Conservation (phyloP, 2,113 vertebrate species). For the Boleophthalmus pectinirostris region DNA sequence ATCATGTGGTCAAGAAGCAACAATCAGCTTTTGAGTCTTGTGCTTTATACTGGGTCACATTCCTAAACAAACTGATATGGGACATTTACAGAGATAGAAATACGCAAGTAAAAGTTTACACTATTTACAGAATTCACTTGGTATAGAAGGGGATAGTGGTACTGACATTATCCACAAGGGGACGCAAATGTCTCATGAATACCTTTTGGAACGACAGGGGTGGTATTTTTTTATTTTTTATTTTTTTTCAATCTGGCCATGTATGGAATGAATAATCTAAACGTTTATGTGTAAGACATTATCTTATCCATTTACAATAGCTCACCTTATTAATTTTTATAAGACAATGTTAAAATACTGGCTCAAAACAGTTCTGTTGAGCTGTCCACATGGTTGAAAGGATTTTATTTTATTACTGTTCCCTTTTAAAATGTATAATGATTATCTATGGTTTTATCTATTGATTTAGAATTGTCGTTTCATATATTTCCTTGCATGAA, state of each 20-base stretch:
- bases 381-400: too few relatives aligned
- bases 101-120: not conserved
- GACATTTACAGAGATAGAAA: not conserved
- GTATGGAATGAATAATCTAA: too few relatives aligned
- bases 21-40: constrained; percentile 28
- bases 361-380: too few relatives aligned
- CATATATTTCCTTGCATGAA: too few relatives aligned
- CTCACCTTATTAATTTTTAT: too few relatives aligned
- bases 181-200: constrained; percentile 35
- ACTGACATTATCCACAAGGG: constrained; percentile 29
- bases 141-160: not conserved
- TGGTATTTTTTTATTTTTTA: not conserved
- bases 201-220: not conserved
- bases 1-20: constrained; percentile 51
- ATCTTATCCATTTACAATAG: too few relatives aligned
- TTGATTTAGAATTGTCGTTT: too few relatives aligned
- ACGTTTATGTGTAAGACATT: too few relatives aligned
- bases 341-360: too few relatives aligned
- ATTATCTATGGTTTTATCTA: too few relatives aligned
- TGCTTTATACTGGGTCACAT: constrained; percentile 17
- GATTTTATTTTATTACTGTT: too few relatives aligned
- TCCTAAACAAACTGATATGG: constrained; percentile 1
- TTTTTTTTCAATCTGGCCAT: not conserved
- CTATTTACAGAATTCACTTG: not conserved
- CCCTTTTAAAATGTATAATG: not conserved